Evolutionary conservation across 2,888 invertebrate genomes (phyloP).

Genomic region (Epinotia ramella): DNA sequence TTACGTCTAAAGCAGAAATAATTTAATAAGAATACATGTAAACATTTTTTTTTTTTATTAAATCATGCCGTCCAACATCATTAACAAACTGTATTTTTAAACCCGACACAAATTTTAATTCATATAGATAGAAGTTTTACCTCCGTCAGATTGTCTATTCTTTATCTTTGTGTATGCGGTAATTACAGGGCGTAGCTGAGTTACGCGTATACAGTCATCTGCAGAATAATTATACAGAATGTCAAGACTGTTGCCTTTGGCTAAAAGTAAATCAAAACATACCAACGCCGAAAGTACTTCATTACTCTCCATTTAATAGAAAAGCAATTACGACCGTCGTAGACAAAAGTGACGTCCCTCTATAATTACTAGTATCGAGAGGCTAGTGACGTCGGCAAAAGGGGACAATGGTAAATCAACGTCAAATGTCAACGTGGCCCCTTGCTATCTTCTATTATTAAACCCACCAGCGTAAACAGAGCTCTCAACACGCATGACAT

Average conservation of each 20-base stretch:
- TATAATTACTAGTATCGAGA: constrained; percentile 58
- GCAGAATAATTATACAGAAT: not conserved
- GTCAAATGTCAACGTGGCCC: constrained; percentile 80
- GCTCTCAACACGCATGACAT: constrained; percentile 59
- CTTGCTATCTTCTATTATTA: constrained; percentile 67
- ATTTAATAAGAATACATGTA: too few species aligned
- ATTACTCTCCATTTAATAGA: constrained; percentile 41
- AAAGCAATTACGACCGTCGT: constrained; percentile 46
- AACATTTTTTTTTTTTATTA: too few species aligned
- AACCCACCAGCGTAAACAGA: constrained; percentile 61
- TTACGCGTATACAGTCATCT: not conserved
- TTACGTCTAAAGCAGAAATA: too few species aligned
- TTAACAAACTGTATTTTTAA: too few species aligned
- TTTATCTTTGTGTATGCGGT: too few species aligned
- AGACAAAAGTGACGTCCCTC: constrained; percentile 46
- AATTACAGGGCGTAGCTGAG: not conserved
- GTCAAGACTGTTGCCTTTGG: constrained; percentile 5
- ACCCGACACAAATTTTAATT: too few species aligned
- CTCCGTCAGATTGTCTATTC: too few species aligned
- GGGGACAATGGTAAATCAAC: constrained; percentile 82
- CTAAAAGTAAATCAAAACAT: constrained; percentile 26
- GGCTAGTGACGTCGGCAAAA: constrained; percentile 73
- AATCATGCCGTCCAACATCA: too few species aligned
- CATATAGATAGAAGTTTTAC: too few species aligned
- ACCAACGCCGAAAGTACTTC: constrained; percentile 29